phyloP scores from a whole-genome alignment of 2,113 vertebrate species.

The Sebastes fasciatus region DNA sequence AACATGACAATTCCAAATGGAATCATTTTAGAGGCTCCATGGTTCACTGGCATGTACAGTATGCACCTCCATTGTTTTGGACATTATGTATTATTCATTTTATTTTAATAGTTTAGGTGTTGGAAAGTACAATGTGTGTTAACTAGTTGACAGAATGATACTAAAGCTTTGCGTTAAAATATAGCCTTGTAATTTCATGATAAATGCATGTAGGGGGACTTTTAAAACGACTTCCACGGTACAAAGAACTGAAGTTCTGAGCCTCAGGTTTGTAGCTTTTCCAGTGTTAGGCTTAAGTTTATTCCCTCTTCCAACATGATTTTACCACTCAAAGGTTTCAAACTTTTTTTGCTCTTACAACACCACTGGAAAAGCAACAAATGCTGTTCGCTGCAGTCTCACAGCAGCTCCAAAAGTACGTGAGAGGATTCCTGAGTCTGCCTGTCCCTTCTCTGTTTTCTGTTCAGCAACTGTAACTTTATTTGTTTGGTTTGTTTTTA shows the following conservation, averaged over 20 bases:
- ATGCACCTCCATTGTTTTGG: background rate
- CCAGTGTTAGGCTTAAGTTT: conserved; percentile 1
- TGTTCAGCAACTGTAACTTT: conserved; percentile 70
- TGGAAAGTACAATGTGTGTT: background rate
- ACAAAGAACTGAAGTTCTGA: background rate
- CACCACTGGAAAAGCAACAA: conserved; percentile 23
- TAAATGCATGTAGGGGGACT: conserved; percentile 39
- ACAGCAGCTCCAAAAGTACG: conserved; percentile 17
- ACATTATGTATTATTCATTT: background rate
- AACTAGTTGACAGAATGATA: background rate
- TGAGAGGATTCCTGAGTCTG: conserved; percentile 53
- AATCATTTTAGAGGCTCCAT: conserved; percentile 34
- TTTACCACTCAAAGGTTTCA: background rate
- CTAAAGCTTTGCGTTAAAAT: conserved; percentile 25
- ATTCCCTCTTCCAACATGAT: background rate
- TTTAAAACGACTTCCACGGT: conserved; percentile 26
- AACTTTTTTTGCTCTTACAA: background rate
- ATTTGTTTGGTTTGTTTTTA: conserved; percentile 78
- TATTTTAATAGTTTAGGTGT: background rate
- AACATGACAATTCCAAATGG: conserved; percentile 2
- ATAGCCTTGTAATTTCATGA: conserved; percentile 11
- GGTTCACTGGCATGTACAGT: conserved; percentile 12
- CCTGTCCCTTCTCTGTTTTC: conserved; percentile 65
- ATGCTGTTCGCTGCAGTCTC: background rate
- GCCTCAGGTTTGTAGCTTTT: conserved; percentile 34